phyloP scores from a whole-genome alignment of 2,797 vertebrate species.

The Artibeus lituratus region DNA sequence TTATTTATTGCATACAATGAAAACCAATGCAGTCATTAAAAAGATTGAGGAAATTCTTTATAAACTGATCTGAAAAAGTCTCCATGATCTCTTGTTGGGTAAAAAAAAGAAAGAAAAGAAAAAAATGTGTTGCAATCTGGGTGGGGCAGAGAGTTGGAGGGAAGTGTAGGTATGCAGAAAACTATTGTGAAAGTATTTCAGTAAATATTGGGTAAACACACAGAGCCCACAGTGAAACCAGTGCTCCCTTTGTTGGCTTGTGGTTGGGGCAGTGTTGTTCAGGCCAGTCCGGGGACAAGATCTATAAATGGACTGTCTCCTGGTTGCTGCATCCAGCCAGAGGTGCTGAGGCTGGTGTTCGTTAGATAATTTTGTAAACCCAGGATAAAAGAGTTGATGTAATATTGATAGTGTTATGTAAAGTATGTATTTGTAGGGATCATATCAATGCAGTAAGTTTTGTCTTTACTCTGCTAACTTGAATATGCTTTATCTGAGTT shows the following conservation, averaged over 20 bases:
- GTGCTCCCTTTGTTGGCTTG: not conserved
- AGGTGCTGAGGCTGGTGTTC: not conserved
- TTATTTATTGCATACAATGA: not conserved
- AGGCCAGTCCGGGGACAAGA: not conserved
- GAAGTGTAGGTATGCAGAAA: constrained; percentile 17
- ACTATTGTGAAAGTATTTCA: constrained; percentile 14
- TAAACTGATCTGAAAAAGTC: not conserved
- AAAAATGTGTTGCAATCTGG: constrained; percentile 23
- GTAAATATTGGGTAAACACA: not conserved
- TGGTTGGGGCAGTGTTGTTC: accelerated
- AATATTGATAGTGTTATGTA: not conserved
- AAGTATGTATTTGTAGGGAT: not conserved
- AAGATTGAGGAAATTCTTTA: not conserved
- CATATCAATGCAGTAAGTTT: not conserved
- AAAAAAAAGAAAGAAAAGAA: not conserved
- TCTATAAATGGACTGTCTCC: not conserved
- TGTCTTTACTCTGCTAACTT: not conserved
- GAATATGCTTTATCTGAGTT: not conserved
- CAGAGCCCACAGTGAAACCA: not conserved
- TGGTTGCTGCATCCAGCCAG: not conserved
- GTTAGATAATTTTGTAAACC: not conserved
- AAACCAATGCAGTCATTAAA: not conserved
- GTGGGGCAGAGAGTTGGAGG: not conserved
- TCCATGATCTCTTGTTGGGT: not conserved
- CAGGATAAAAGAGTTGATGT: not conserved